A percentile compares a stretch with the other conserved stretches of the same genome.
phyloP scores from a whole-genome alignment of 2,888 invertebrate genomes.

The Allolobophora icterica region DNA sequence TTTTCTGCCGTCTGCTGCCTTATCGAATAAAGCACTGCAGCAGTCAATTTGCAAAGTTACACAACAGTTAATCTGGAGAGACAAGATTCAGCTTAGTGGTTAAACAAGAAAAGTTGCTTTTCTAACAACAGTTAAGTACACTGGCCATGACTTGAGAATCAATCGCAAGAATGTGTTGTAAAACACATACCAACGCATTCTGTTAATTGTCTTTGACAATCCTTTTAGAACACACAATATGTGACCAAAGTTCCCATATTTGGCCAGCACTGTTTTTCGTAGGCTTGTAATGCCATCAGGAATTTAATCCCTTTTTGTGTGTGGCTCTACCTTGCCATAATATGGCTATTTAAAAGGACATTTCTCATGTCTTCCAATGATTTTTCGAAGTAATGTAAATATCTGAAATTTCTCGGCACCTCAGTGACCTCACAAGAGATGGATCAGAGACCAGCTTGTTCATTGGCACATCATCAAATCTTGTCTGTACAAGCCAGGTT shows the following conservation, averaged over 20 bases:
- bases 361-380: no score
- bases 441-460: no score
- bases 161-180: not conserved
- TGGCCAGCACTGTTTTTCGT: not conserved
- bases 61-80: conserved; percentile 13
- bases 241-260: not conserved
- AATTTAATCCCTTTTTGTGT: not conserved
- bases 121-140: not conserved
- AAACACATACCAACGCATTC: not conserved
- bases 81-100: not conserved
- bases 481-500: not conserved
- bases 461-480: no score
- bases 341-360: not conserved
- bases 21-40: not conserved
- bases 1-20: not conserved
- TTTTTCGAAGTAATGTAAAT: not conserved
- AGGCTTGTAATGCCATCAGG: not conserved
- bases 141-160: not conserved
- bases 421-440: no score
- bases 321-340: not conserved
- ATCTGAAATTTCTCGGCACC: no score
- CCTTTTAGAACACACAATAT: not conserved
- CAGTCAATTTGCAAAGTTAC: not conserved
- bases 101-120: not conserved
- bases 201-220: not conserved